Evolutionary conservation across 2,888 invertebrate species (phyloP).

Genomic region (Drosophila tripunctata): DNA sequence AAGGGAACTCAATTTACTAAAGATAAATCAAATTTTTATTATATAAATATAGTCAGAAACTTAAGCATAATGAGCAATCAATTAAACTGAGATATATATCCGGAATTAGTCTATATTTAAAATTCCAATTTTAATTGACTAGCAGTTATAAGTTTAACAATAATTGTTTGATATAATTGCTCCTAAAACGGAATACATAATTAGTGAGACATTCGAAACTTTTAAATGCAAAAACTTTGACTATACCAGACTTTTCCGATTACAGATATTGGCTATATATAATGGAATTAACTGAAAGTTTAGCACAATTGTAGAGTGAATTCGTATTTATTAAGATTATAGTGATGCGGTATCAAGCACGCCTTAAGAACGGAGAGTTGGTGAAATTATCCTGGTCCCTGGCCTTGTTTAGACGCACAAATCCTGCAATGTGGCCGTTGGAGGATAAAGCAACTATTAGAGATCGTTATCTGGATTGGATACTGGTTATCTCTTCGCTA

Average conservation of each 20-base stretch:
- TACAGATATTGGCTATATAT: neutral
- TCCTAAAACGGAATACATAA: constrained; percentile 1
- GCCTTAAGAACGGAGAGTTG: constrained; percentile 49
- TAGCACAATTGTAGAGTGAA: neutral
- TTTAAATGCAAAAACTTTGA: neutral
- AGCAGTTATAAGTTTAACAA: too few species aligned
- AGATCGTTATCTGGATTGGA: constrained; percentile 32
- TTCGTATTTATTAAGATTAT: neutral
- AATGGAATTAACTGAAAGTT: neutral
- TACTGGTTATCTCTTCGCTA: constrained; percentile 37
- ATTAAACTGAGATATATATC: too few species aligned
- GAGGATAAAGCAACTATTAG: constrained; percentile 43
- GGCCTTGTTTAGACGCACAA: constrained; percentile 43
- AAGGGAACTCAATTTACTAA: too few species aligned
- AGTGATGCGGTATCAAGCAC: constrained; percentile 60
- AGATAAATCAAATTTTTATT: too few species aligned
- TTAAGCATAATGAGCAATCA: too few species aligned
- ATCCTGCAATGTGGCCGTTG: constrained; percentile 68
- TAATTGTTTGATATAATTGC: neutral
- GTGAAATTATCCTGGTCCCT: constrained; percentile 62
- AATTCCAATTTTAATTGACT: too few species aligned
- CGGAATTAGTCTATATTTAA: too few species aligned
- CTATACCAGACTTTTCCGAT: neutral
- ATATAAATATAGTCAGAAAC: too few species aligned
- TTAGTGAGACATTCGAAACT: neutral